Evolutionary conservation across 2,888 invertebrate genomes (phyloP).

Genomic region (Lasius platythorax): DNA sequence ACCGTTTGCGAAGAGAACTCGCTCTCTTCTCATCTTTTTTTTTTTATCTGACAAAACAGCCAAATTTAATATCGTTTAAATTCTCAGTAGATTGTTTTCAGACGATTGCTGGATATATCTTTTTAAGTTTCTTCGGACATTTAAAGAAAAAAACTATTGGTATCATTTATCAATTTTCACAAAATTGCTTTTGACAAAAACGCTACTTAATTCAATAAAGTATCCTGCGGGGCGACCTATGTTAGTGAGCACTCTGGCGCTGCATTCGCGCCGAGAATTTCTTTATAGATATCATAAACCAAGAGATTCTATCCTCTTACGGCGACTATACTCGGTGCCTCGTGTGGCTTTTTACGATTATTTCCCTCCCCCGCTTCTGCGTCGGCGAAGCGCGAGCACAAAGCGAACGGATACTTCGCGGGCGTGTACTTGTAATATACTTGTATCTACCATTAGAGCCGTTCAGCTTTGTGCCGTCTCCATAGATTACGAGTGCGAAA

Average conservation of each 20-base stretch:
- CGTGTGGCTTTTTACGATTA: conserved; percentile 66
- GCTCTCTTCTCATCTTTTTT: background rate
- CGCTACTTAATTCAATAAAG: background rate
- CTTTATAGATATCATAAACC: conserved; percentile 23
- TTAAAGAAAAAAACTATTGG: background rate
- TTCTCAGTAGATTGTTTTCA: background rate
- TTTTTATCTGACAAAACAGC: background rate
- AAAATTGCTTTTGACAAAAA: background rate
- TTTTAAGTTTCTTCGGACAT: background rate
- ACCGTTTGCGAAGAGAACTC: background rate
- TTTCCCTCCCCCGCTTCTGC: background rate
- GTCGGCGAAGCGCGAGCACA: conserved; percentile 56
- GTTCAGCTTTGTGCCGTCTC: conserved; percentile 85
- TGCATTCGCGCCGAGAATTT: background rate
- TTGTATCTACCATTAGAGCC: conserved; percentile 84
- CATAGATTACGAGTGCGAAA: conserved; percentile 74
- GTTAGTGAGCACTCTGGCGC: background rate
- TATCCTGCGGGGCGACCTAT: background rate
- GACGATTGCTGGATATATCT: background rate
- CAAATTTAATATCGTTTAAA: background rate
- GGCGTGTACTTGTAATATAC: conserved; percentile 83
- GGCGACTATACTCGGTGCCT: conserved; percentile 1
- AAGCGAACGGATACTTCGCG: conserved; percentile 67
- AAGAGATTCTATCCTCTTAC: conserved; percentile 17
- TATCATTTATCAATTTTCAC: background rate